These are phyloP conservation scores for Discoglossus pictus DNA, from an alignment of 2,797 vertebrate species.

Conservation along the genomic window DNA sequence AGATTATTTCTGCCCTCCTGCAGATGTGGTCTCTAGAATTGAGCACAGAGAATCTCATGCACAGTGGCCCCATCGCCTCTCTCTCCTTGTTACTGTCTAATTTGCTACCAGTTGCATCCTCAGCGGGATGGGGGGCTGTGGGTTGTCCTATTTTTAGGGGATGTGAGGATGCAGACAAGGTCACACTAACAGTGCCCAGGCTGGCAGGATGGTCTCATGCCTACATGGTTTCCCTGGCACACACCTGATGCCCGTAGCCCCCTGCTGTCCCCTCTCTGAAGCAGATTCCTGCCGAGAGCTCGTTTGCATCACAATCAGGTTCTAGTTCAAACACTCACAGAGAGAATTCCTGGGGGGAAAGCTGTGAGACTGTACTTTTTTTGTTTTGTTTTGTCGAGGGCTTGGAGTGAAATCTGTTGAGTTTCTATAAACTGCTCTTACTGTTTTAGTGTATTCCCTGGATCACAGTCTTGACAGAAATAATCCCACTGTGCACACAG, in stretches of 20 bases:
- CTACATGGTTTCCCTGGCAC: not conserved
- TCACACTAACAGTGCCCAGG: not conserved
- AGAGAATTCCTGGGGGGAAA: constrained; percentile 13
- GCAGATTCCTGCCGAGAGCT: constrained; percentile 8
- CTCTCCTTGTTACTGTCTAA: constrained; percentile 10
- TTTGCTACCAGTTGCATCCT: constrained; percentile 22
- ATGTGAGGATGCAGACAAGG: not conserved
- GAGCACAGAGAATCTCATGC: too few relatives aligned
- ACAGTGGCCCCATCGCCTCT: constrained; percentile 6
- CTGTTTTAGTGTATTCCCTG: constrained; percentile 12
- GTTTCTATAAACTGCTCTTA: constrained; percentile 8
- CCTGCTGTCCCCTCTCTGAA: constrained; percentile 8
- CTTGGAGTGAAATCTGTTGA: constrained; percentile 22
- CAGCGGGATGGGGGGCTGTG: not conserved
- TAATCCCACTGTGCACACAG: not conserved
- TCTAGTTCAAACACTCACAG: constrained; percentile 17
- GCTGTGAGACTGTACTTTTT: not conserved
- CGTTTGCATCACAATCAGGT: constrained; percentile 32
- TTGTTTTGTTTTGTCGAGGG: constrained; percentile 1
- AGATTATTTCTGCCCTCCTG: too few relatives aligned
- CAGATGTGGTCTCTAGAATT: too few relatives aligned
- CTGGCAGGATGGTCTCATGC: not conserved
- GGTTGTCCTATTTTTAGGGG: not conserved
- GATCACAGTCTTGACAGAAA: constrained; percentile 18
- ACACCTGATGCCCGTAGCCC: constrained; percentile 2